Evolutionary conservation across 2,113 vertebrate genomes (phyloP).

Genomic region (Cyprinodon brontotheroides): DNA sequence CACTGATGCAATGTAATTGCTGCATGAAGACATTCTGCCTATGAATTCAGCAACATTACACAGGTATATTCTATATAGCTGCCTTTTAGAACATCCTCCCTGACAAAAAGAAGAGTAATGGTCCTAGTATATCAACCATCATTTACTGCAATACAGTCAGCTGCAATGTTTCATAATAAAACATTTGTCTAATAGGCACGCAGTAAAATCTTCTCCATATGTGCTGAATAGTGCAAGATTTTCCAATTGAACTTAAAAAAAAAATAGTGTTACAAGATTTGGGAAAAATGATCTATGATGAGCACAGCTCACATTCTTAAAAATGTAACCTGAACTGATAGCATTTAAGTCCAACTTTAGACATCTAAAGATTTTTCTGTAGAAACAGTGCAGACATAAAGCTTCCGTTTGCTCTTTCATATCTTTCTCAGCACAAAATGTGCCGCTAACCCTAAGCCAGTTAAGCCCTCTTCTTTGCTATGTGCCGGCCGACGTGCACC

Average conservation of each 20-base stretch:
- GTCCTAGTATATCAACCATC: slow-evolving; percentile 5
- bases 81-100: slow-evolving; percentile 36
- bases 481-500: not conserved
- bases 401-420: not conserved
- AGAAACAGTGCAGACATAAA: not conserved
- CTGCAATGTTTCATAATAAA: not conserved
- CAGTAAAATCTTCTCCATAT: not conserved
- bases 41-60: slow-evolving; percentile 34
- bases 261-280: slow-evolving; percentile 5
- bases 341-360: not conserved
- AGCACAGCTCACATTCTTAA: slow-evolving; percentile 8
- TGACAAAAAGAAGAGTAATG: slow-evolving; percentile 31
- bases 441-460: not conserved
- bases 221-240: slow-evolving; percentile 6
- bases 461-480: not conserved
- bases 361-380: not conserved
- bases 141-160: not conserved
- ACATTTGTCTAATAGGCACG: slow-evolving; percentile 1
- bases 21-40: slow-evolving; percentile 7
- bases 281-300: slow-evolving; percentile 3
- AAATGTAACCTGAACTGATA: slow-evolving; percentile 4
- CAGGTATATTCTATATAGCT: slow-evolving; percentile 54
- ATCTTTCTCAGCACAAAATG: not conserved
- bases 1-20: not conserved
- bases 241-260: slow-evolving; percentile 18